Base-by-base conservation (phyloP, 2,888 invertebrate genomes). In the Meteorus colon region DNA sequence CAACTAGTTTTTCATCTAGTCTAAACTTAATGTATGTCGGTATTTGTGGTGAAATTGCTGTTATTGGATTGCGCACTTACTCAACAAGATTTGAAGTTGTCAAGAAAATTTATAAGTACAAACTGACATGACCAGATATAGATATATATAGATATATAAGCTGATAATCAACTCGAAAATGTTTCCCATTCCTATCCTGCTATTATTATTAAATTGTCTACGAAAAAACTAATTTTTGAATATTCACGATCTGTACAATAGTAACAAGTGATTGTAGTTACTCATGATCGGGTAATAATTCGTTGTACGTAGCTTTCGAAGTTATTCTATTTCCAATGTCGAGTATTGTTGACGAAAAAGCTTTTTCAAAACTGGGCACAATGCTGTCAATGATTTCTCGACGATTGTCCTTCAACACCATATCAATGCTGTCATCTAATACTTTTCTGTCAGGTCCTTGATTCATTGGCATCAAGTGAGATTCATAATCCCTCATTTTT, bases 241-340 rank as follows among this genome's bases (percentile, higher is more conserved):
- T 0, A 8, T 14, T 45, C 16, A 16, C 8, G 24, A 24, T 34
- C 4, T 27, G 8, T 2, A 45, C 4, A 45, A 48, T 4, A 24
- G 45, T 12, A 24, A 59, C 27, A 14, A 48, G 4, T n/a, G 6
- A 37, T n/a, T 4, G 10, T 24, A 41, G 14, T 75, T 80, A 87
- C 78, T 82, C 85, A 0, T 81, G 82, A 67, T 88, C 85, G 27
- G 90, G 88, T 51, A 89, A 86, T 1, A 90, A 80, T 74, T 90
- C 88, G 0, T 89, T 87, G 71, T 81, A 88, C 1, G 86, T 82
- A 66, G 55, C 55, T 55, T 0, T 55, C 6, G 19, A 1, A 8
- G 55, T 81, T 14, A 90, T 84, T 37, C 82, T 82, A 77, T 90
- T 90, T 3, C 84, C 55, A 19, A 87, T 51, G 0, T 78, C 48